Base-by-base conservation (phyloP, 2,113 vertebrate species). In the Gracilinanus agilis region DNA sequence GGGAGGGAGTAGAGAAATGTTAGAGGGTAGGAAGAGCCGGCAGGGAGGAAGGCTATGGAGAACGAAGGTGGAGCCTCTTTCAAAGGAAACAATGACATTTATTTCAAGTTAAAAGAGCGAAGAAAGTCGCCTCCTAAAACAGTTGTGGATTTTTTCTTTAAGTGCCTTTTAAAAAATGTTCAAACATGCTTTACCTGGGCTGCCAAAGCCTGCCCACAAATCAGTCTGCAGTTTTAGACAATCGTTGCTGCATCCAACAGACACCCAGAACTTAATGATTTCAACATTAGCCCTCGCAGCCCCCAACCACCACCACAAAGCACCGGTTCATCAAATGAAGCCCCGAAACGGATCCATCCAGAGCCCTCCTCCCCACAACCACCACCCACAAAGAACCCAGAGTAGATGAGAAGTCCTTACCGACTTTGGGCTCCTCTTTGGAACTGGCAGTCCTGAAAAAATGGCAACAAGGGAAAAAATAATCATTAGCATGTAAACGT, bases 351-450 rank as follows among this genome's bases (percentile, higher is more conserved):
- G 54, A 90, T 53, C 93, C 91, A 92, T 53, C 88, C 7, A 44
- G 75, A 54, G 83, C n/a, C 90, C 94, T 56, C 92, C 88, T 24
- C 44, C 24, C 97, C 54, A 27, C 54, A 3, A 55, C 44, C 90
- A 92, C 56, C 97, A 94, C 88, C 97, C 97, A 96, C 56, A 94
- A 97, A 96, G 96, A 92, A 96, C 97, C 97, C 89, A 97, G 97
- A 98, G 98, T 93, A 98, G 96, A 94, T 97, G 96, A 97, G 96
- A 98, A 98, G 97, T 98, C 98, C 99, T 99, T 99, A 99, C 99
- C 99, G 99, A 99, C 99, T 99, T 99, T 93, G 99, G 99, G 98
- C 99, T 99, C 99, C 99, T 99, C 99, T 99, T 99, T 97, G 99
- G 99, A 98, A 99, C 99, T 58, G 99, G 99, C 98, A 99, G 99